These are phyloP conservation scores for Mormyrops boulengeri DNA, from an alignment of 2,797 vertebrate genomes.

Conservation along the genomic window DNA sequence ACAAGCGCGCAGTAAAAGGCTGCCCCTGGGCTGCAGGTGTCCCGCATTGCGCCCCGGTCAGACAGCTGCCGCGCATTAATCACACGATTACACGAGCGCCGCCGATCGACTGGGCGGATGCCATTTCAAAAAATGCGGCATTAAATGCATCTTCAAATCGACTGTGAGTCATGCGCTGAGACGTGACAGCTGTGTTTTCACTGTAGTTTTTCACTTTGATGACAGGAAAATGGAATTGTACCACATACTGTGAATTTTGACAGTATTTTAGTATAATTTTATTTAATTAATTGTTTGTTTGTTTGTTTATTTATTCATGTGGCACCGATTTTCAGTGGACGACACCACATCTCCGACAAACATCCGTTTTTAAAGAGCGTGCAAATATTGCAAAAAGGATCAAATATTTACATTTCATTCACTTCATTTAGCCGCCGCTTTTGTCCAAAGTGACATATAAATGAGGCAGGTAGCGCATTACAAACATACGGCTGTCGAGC, in stretches of 20 bases:
- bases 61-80: slow-evolving; percentile 12
- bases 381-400: neutral
- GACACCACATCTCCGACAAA: neutral
- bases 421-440: neutral
- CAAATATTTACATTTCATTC: neutral
- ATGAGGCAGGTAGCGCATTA: neutral
- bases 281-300: neutral
- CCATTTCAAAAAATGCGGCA: neutral
- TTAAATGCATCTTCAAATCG: neutral
- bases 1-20: slow-evolving; percentile 31
- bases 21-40: slow-evolving; percentile 45
- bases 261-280: neutral
- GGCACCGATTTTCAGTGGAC: neutral
- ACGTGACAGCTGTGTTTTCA: neutral
- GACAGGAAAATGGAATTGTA: neutral
- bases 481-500: neutral
- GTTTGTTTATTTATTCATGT: neutral
- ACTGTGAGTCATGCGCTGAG: neutral
- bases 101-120: neutral
- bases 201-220: neutral
- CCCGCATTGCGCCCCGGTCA: slow-evolving; percentile 44
- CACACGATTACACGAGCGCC: neutral
- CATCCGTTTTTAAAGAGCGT: neutral
- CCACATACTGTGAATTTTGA: neutral
- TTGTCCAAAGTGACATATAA: neutral